These are phyloP conservation scores for Drusus annulatus DNA, from an alignment of 1,140 invertebrate species.

Conservation along the genomic window DNA sequence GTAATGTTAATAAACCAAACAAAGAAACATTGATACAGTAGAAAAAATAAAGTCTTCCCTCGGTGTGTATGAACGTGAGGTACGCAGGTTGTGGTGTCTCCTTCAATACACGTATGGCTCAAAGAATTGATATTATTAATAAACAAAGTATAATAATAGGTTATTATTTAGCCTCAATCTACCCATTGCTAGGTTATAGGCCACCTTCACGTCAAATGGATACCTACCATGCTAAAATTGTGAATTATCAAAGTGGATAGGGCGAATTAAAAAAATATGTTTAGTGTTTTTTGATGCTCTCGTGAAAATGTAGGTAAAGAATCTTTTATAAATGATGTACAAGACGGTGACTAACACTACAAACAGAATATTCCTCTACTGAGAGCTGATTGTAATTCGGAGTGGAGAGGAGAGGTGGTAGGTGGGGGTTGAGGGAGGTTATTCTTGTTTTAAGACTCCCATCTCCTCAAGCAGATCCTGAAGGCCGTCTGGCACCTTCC, in stretches of 20 bases:
- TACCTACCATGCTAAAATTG: not conserved
- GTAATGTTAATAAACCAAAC: no score
- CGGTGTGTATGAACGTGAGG: no score
- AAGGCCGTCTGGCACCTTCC: constrained; percentile 82
- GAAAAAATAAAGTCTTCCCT: no score
- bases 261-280: no score
- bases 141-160: no score
- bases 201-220: not conserved
- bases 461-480: constrained; percentile 82
- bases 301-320: not conserved
- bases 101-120: no score
- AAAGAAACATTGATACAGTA: no score
- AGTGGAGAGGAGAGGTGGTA: not conserved
- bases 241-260: no score
- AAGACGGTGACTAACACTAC: not conserved
- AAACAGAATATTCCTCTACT: constrained; percentile 1
- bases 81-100: no score
- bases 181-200: no score
- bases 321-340: not conserved
- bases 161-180: no score
- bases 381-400: not conserved
- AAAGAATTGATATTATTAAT: no score
- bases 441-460: constrained; percentile 76
- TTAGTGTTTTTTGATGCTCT: not conserved
- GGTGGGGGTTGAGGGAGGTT: constrained; percentile 35